Evolutionary conservation across 2,797 vertebrate genomes (phyloP), one percentile per base, ranked within the genome.

Genomic region (Sebastes miniatus): DNA sequence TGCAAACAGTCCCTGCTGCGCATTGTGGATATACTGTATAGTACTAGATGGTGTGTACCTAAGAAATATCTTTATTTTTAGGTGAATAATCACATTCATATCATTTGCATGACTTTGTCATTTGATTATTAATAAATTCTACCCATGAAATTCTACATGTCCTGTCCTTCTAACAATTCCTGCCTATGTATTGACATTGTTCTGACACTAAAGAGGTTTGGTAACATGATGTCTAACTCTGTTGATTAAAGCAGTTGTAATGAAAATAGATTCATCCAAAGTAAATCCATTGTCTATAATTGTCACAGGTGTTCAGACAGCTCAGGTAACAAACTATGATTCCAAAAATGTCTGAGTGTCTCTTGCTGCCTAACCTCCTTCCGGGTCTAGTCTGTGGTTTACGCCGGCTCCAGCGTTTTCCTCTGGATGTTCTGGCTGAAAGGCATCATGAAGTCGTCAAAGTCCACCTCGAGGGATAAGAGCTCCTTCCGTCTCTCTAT

Each of bases 381-480:
- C 63, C 68, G 50, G 50, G 52, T 72, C 74, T 87, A 79, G 39
- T 88, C 67, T 61, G 81, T 52, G 29, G 76, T 20, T 54, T 31
- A 74, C 71, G 86, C 58, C 4, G 92, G 8, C 10, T 93, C 88
- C 56, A 80, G 68, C 4, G 85, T 81, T 92, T 93, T 96, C 47
- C 89, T 91, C 13, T 47, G 89, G 64, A 95, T 82, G 80, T 95
- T 96, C 86, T 92, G 96, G 18, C 90, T 93, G 85, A 98, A 97
- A 58, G 97, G 97, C 85, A 93, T 96, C 71, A 85, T 83, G 79
- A 96, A 95, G 80, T 96, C 95, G 2, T 97, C 96, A 79, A 97
- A 96, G 88, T 97, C 96, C 68, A 96, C 91, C 52, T 94, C 92
- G 0, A 96, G 94, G 4, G 92, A 47, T 32, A 96, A 83, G 0